Percentiles rank a stretch among this genome's conserved stretches.
Evolutionary conservation across 2,113 vertebrate genomes (phyloP).

Genomic region (Spilogale gracilis): DNA sequence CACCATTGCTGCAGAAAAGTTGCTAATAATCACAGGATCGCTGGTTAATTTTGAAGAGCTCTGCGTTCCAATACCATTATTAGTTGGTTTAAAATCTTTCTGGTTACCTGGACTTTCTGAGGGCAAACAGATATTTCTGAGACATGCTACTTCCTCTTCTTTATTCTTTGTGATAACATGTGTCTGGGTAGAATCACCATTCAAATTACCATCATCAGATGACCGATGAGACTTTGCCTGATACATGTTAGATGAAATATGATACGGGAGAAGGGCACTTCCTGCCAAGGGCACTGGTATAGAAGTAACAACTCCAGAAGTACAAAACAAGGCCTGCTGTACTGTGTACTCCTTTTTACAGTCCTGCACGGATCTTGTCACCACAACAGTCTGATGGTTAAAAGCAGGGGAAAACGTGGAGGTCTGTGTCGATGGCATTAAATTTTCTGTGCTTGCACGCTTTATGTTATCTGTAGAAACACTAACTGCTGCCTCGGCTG

Average conservation of each 20-base stretch:
- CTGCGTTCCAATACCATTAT: slow-evolving; percentile 56
- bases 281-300: slow-evolving; percentile 95
- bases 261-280: slow-evolving; percentile 90
- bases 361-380: slow-evolving; percentile 80
- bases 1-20: slow-evolving; percentile 93
- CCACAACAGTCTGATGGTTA: slow-evolving; percentile 76
- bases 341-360: slow-evolving; percentile 91
- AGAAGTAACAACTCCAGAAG: slow-evolving; percentile 96
- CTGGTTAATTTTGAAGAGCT: slow-evolving; percentile 61
- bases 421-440: slow-evolving; percentile 86
- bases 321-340: slow-evolving; percentile 95
- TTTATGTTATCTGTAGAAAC: slow-evolving; percentile 95
- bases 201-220: slow-evolving; percentile 80
- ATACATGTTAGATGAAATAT: slow-evolving; percentile 84
- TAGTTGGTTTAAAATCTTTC: slow-evolving; percentile 66
- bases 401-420: slow-evolving; percentile 87
- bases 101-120: slow-evolving; percentile 73
- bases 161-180: slow-evolving; percentile 74
- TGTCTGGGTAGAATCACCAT: slow-evolving; percentile 70
- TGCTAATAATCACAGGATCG: slow-evolving; percentile 78
- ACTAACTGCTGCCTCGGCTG: slow-evolving; percentile 96
- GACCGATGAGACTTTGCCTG: slow-evolving; percentile 78
- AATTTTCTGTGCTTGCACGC: slow-evolving; percentile 91
- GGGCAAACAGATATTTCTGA: slow-evolving; percentile 86
- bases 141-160: slow-evolving; percentile 84